Percentiles rank a stretch among this genome's conserved stretches.
Evolutionary conservation across 2,888 invertebrate species (phyloP).

Genomic region (Heliconius ismenius): DNA sequence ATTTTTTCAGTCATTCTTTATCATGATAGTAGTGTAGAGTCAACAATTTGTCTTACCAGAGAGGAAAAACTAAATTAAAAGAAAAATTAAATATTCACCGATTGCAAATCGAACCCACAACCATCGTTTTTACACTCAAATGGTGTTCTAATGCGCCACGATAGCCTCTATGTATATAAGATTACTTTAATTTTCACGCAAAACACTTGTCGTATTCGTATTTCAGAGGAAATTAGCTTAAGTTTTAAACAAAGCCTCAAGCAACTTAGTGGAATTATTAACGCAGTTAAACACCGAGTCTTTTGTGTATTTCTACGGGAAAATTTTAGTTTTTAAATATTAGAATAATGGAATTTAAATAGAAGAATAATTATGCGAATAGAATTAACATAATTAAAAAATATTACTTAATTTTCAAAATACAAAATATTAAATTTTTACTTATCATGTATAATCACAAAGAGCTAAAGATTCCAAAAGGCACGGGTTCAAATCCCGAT

Average conservation of each 20-base stretch:
- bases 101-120: too few relatives aligned
- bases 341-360: not conserved
- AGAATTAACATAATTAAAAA: not conserved
- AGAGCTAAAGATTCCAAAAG: not conserved
- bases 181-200: not conserved
- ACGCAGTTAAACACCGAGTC: conserved; percentile 3
- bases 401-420: too few relatives aligned
- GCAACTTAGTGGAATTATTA: conserved; percentile 8
- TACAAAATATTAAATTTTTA: too few relatives aligned
- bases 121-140: too few relatives aligned
- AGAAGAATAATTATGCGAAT: not conserved
- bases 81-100: too few relatives aligned
- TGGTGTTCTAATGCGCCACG: too few relatives aligned
- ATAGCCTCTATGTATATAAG: not conserved
- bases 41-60: too few relatives aligned
- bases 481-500: not conserved
- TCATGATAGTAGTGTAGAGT: too few relatives aligned
- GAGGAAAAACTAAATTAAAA: too few relatives aligned
- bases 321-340: not conserved
- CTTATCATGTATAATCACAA: too few relatives aligned
- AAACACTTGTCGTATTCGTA: conserved; percentile 17
- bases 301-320: not conserved
- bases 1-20: too few relatives aligned
- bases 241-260: not conserved
- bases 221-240: conserved; percentile 5